Conservation (phyloP, 1,140 invertebrate genomes). For the Bombus fervidus region DNA sequence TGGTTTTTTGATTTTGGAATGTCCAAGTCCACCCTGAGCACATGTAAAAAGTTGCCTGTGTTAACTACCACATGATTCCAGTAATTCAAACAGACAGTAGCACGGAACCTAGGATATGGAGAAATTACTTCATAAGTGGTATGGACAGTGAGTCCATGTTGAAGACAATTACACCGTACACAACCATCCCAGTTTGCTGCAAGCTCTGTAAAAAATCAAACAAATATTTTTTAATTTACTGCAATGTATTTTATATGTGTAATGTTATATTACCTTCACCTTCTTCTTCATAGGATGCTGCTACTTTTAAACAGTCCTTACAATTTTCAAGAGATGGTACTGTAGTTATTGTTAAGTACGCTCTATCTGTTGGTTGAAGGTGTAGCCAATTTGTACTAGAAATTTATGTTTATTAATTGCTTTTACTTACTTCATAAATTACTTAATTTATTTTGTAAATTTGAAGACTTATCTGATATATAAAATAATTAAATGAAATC, state of each 20-base stretch:
- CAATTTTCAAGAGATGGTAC: slow-evolving; percentile 86
- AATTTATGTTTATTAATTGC: slow-evolving; percentile 31
- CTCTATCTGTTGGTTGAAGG: slow-evolving; percentile 81
- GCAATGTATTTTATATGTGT: neutral
- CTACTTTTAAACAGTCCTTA: slow-evolving; percentile 84
- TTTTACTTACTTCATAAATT: no score
- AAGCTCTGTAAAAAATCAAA: slow-evolving; percentile 77
- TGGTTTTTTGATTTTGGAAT: slow-evolving; percentile 71
- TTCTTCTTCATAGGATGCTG: slow-evolving; percentile 85
- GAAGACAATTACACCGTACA: slow-evolving; percentile 84
- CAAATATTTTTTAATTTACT: neutral
- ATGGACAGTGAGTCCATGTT: slow-evolving; percentile 88
- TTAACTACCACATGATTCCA: slow-evolving; percentile 87
- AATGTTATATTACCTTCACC: slow-evolving; percentile 74
- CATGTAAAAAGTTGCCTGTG: slow-evolving; percentile 88
- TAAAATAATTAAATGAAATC: slow-evolving; percentile 44
- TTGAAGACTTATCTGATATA: neutral
- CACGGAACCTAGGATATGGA: slow-evolving; percentile 86
- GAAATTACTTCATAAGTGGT: slow-evolving; percentile 87
- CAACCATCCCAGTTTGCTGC: slow-evolving; percentile 85
- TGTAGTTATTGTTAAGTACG: slow-evolving; percentile 84
- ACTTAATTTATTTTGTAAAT: neutral
- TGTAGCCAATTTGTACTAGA: slow-evolving; percentile 74
- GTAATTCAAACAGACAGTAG: slow-evolving; percentile 85
- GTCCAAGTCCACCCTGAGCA: slow-evolving; percentile 84